phyloP scores from a whole-genome alignment of 2,113 vertebrate species.

The Eulemur rufifrons region DNA sequence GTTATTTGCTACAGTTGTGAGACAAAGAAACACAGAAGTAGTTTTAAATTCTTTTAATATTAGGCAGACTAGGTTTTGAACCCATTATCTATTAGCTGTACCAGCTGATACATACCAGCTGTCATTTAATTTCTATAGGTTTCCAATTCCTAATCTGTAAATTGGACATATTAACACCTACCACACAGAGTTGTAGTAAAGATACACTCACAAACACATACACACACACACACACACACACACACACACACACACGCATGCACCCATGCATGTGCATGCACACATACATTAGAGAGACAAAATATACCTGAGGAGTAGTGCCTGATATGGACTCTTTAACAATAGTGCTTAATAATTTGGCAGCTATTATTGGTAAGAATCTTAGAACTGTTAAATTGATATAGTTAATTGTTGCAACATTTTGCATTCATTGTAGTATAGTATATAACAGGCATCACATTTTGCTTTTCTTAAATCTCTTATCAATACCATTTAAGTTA shows the following conservation, averaged over 20 bases:
- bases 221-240: not conserved
- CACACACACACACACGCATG: not conserved
- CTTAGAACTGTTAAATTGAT: not conserved
- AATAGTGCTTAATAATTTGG: not conserved
- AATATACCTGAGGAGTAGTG: not conserved
- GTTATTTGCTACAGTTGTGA: not conserved
- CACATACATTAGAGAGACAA: not conserved
- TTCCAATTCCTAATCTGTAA: not conserved
- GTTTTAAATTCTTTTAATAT: conserved; percentile 20
- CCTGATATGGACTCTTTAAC: not conserved
- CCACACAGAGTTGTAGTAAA: not conserved
- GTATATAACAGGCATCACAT: not conserved
- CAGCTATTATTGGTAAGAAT: not conserved
- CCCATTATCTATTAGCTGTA: not conserved
- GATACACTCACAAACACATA: not conserved
- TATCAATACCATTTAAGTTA: not conserved
- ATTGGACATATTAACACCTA: not conserved
- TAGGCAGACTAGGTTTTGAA: not conserved
- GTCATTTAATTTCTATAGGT: not conserved
- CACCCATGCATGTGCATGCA: not conserved
- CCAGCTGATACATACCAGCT: not conserved
- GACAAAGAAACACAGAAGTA: not conserved
- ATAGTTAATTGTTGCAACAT: not conserved
- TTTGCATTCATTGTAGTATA: not conserved
- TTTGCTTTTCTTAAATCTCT: not conserved